A percentile compares a stretch with the other conserved stretches of the same genome.
Conservation (phyloP, 2,797 vertebrate genomes). For the Karalla daura region DNA sequence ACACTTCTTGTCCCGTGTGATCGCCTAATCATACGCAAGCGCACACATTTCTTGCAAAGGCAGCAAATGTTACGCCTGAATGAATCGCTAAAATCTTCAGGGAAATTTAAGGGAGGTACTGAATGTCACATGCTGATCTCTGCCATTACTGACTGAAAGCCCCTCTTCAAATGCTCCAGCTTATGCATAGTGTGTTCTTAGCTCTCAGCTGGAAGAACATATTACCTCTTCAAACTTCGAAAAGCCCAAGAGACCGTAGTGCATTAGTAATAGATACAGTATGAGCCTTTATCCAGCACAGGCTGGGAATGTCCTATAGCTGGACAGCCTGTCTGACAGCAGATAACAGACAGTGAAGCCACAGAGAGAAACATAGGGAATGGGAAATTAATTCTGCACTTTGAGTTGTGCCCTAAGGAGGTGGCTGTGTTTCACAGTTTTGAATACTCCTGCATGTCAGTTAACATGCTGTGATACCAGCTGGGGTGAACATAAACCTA, state of each 20-base stretch:
- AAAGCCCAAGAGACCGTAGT: constrained; percentile 10
- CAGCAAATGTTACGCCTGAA: too few species aligned
- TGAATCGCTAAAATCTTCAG: too few species aligned
- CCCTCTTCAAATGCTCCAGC: constrained; percentile 7
- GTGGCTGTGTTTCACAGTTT: not conserved
- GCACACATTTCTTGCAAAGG: too few species aligned
- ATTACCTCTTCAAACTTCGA: constrained; percentile 8
- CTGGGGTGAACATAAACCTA: too few species aligned
- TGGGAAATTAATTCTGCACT: not conserved
- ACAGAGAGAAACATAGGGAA: not conserved
- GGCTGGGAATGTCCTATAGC: not conserved
- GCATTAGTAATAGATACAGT: constrained; percentile 23
- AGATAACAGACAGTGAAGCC: constrained; percentile 4
- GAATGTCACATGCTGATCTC: constrained; percentile 9
- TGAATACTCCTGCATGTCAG: not conserved
- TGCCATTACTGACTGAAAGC: constrained; percentile 5
- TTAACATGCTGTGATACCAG: too few species aligned
- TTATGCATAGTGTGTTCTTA: constrained; percentile 4
- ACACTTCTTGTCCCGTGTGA: too few species aligned
- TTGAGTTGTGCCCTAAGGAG: not conserved
- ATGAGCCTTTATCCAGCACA: not conserved
- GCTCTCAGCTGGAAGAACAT: not conserved
- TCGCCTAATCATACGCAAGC: too few species aligned
- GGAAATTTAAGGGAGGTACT: constrained; percentile 3
- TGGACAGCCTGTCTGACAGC: not conserved